These are phyloP conservation scores for Cacatua alba DNA, from an alignment of 2,113 vertebrate genomes.

Conservation along the genomic window DNA sequence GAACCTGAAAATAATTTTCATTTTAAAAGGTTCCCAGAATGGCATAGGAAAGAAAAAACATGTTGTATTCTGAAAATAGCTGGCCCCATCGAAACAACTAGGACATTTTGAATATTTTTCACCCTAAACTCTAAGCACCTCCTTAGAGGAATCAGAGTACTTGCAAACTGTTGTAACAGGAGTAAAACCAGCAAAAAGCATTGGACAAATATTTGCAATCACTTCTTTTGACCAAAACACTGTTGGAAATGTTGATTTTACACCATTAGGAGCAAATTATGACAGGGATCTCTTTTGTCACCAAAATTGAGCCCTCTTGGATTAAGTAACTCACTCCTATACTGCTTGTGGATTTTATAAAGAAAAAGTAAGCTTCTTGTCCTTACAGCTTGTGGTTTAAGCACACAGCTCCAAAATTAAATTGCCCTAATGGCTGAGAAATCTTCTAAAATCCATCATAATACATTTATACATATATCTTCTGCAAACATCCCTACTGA, in stretches of 20 bases:
- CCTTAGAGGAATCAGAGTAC: neutral
- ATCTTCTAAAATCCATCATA: neutral
- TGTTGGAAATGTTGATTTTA: neutral
- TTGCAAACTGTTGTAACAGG: neutral
- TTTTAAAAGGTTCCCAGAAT: neutral
- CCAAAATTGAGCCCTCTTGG: neutral
- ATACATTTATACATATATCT: neutral
- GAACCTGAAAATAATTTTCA: neutral
- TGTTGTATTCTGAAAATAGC: neutral
- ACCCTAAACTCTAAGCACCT: neutral
- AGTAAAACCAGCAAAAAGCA: neutral
- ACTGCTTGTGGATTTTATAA: neutral
- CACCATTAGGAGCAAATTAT: neutral
- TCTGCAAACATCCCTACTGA: neutral
- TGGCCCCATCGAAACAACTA: neutral
- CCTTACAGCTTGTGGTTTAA: neutral
- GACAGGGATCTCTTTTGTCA: neutral
- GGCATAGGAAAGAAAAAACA: neutral
- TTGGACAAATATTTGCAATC: neutral
- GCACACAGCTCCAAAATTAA: neutral
- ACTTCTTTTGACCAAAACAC: neutral
- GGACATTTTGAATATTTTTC: neutral
- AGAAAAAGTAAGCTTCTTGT: neutral
- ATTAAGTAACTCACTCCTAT: neutral
- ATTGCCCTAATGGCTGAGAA: neutral